Conservation (phyloP, 2,113 vertebrate species). For the Psittacula cyanocephala region DNA sequence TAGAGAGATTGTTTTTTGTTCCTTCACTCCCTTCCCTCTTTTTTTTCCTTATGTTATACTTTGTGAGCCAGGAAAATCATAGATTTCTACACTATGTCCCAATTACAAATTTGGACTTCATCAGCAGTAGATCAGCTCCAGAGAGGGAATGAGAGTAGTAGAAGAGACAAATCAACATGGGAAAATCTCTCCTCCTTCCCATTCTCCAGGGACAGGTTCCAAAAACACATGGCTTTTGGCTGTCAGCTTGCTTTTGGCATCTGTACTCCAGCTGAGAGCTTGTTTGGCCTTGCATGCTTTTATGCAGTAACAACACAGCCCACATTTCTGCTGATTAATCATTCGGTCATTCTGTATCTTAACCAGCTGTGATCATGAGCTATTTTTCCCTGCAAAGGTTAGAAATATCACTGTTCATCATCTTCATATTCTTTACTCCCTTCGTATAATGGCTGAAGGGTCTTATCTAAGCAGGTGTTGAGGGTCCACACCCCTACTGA, state of each 20-base stretch:
- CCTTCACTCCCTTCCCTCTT: not conserved
- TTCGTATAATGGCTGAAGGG: not conserved
- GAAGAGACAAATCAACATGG: constrained; percentile 38
- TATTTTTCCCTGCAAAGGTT: not conserved
- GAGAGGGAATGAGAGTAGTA: not conserved
- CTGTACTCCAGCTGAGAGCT: constrained; percentile 58
- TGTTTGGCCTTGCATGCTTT: constrained; percentile 33
- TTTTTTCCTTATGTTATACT: not conserved
- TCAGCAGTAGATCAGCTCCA: constrained; percentile 28
- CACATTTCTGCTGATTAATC: constrained; percentile 63
- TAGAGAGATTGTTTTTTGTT: not conserved
- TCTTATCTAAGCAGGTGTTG: not conserved
- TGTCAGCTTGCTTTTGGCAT: constrained; percentile 45
- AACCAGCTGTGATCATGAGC: constrained; percentile 30
- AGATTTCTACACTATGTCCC: not conserved
- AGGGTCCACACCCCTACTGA: not conserved
- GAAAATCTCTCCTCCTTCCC: constrained; percentile 23
- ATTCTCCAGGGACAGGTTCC: constrained; percentile 26
- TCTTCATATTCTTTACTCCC: not conserved
- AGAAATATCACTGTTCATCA: not conserved
- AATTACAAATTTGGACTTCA: constrained; percentile 21
- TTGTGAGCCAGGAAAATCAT: not conserved
- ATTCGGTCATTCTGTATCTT: constrained; percentile 37
- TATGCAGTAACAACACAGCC: constrained; percentile 39
- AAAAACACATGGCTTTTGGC: constrained; percentile 45